Conservation (phyloP, 2,113 vertebrate species). For the Gymnogyps californianus region DNA sequence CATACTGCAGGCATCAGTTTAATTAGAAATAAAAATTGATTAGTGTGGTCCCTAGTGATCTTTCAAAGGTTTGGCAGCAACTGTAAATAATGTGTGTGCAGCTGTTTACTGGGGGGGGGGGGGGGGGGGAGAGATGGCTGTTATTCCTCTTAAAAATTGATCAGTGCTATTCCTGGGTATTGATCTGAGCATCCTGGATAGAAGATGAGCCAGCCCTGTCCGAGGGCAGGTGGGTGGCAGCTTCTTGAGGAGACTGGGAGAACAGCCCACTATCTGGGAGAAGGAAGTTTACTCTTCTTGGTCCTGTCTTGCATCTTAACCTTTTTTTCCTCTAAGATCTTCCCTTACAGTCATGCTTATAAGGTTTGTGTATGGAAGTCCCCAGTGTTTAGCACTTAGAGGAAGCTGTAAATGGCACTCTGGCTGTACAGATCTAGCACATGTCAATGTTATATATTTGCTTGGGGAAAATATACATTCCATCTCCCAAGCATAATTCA, state of each 20-base stretch:
- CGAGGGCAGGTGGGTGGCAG: neutral
- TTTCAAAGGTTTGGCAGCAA: constrained; percentile 15
- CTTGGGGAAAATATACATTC: neutral
- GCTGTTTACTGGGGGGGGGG: neutral
- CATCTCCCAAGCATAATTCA: neutral
- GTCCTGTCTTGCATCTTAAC: neutral
- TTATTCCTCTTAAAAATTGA: constrained; percentile 1
- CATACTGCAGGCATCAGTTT: neutral
- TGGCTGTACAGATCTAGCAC: neutral
- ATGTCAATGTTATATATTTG: neutral
- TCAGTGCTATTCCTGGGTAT: neutral
- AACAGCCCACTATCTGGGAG: neutral
- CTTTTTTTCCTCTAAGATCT: neutral
- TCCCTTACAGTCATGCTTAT: neutral
- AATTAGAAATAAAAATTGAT: constrained; percentile 58
- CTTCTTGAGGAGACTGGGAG: neutral
- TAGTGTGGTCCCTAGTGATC: neutral
- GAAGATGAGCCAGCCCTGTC: neutral
- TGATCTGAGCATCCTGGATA: neutral
- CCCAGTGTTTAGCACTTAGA: neutral
- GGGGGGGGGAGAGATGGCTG: neutral
- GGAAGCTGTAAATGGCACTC: neutral
- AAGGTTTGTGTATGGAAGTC: neutral
- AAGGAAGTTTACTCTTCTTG: neutral
- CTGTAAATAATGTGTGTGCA: neutral